phyloP scores from a whole-genome alignment of 2,888 invertebrate genomes.

The Drosophila basisetae region DNA sequence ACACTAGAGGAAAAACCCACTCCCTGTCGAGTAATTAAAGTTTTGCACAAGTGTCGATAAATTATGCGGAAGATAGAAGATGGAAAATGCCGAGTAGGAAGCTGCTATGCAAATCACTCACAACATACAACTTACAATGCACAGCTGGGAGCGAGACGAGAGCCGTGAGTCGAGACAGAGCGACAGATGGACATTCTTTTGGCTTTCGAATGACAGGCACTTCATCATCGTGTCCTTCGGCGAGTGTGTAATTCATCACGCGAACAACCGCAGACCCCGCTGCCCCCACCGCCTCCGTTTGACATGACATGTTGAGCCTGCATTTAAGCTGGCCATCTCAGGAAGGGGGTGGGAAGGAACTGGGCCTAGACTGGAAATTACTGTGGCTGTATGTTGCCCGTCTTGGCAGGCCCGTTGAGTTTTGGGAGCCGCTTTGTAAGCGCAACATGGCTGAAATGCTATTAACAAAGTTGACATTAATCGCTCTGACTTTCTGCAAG shows the following conservation, averaged over 20 bases:
- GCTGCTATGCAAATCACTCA: slow-evolving; percentile 72
- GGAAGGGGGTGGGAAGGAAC: background rate
- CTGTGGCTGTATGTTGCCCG: slow-evolving; percentile 32
- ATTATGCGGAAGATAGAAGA: slow-evolving; percentile 71
- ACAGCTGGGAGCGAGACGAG: slow-evolving; percentile 18
- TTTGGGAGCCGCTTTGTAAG: slow-evolving; percentile 52
- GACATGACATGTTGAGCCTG: slow-evolving; percentile 80
- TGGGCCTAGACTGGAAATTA: slow-evolving; percentile 50
- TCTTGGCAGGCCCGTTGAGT: slow-evolving; percentile 41
- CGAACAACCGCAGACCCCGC: slow-evolving; percentile 74
- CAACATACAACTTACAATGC: slow-evolving; percentile 52
- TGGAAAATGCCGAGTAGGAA: background rate
- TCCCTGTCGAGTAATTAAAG: slow-evolving; percentile 76
- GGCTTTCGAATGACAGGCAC: slow-evolving; percentile 80
- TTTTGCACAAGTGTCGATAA: slow-evolving; percentile 81
- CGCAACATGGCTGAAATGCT: slow-evolving; percentile 71
- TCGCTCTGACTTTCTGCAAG: slow-evolving; percentile 66
- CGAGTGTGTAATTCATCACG: slow-evolving; percentile 81
- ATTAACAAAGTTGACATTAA: slow-evolving; percentile 81
- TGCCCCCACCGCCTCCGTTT: background rate
- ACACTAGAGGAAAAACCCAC: slow-evolving; percentile 49
- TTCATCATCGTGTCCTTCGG: slow-evolving; percentile 81
- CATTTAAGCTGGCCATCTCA: slow-evolving; percentile 57
- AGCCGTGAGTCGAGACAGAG: slow-evolving; percentile 22
- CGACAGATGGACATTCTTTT: slow-evolving; percentile 79